Evolutionary conservation across 2,797 vertebrate genomes (phyloP).

Genomic region (Chiropotes sagulatus): DNA sequence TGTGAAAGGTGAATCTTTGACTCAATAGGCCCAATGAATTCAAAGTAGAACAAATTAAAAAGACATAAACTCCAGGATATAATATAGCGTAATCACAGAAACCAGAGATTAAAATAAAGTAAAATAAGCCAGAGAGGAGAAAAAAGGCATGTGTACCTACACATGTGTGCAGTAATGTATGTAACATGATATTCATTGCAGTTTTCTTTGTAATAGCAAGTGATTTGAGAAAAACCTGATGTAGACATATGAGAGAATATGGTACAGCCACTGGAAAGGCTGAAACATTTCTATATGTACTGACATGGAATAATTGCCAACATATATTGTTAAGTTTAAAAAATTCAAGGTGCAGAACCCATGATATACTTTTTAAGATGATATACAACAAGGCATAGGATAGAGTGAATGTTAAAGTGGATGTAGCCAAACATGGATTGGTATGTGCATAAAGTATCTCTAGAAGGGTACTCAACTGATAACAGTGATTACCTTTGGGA

Average conservation of each 20-base stretch:
- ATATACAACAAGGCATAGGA: background rate
- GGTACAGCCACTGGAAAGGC: background rate
- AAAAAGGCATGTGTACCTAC: background rate
- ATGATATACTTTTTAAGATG: background rate
- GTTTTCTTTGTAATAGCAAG: background rate
- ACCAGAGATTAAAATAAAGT: background rate
- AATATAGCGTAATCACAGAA: background rate
- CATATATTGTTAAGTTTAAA: background rate
- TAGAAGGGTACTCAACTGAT: background rate
- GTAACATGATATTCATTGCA: no score
- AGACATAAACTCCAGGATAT: background rate
- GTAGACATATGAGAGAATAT: background rate
- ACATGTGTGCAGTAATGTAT: background rate
- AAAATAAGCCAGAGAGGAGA: background rate
- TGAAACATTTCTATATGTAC: background rate
- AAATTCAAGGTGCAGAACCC: background rate
- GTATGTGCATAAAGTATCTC: background rate
- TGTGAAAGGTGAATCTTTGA: background rate
- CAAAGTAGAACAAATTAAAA: background rate
- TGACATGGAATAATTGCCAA: background rate
- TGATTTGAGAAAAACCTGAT: background rate
- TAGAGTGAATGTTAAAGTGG: background rate
- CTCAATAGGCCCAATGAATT: background rate
- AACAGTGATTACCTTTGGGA: background rate
- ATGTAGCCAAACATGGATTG: background rate